phyloP scores from a whole-genome alignment of 2,113 vertebrate genomes.

The Eptesicus fuscus region DNA sequence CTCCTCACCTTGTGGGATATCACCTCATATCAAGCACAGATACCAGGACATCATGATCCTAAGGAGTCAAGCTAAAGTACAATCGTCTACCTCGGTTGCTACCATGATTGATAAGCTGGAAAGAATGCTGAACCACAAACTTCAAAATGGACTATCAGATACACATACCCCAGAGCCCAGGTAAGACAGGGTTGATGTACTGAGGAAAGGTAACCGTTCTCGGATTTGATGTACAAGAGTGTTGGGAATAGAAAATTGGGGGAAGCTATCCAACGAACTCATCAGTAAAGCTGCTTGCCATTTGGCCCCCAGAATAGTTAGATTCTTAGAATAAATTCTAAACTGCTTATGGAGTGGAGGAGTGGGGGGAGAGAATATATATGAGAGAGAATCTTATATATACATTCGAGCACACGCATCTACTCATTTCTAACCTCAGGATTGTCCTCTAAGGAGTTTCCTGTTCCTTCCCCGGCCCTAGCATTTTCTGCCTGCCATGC shows the following conservation, averaged over 20 bases:
- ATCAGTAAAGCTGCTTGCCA: neutral
- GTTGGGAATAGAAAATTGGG: neutral
- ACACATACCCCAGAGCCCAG: neutral
- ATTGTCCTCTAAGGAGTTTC: neutral
- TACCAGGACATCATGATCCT: neutral
- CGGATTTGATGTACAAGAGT: neutral
- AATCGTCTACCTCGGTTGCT: neutral
- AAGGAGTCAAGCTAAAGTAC: neutral
- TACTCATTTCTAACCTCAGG: neutral
- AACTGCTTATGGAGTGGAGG: neutral
- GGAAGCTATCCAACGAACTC: neutral
- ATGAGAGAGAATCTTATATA: neutral
- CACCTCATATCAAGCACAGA: neutral
- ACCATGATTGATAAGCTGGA: neutral
- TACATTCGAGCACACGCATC: neutral
- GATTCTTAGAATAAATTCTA: neutral
- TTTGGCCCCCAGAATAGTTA: neutral
- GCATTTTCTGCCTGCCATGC: neutral
- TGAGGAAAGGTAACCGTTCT: neutral
- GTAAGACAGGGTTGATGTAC: neutral
- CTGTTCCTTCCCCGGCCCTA: neutral
- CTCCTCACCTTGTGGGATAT: neutral
- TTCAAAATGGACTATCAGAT: neutral
- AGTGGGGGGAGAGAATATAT: neutral
- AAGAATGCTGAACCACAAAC: neutral